phyloP scores from a whole-genome alignment of 30 jellyfish, hydroid and myxozoan genomes.

The Aurelia sp. region DNA sequence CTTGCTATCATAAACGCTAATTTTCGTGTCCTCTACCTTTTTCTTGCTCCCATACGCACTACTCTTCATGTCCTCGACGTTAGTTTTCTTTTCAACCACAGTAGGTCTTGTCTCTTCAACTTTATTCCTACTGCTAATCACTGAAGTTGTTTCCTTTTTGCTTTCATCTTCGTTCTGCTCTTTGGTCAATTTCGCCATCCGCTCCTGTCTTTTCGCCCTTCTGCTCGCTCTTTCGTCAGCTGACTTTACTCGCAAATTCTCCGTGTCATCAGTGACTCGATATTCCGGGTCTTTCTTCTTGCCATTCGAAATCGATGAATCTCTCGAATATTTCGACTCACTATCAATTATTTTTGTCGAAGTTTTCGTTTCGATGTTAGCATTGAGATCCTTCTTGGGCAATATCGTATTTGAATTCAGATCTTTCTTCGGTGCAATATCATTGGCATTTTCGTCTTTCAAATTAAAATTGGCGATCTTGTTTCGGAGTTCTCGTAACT shows the following conservation, averaged over 20 bases:
- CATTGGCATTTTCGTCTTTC: constrained; percentile 60
- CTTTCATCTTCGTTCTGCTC: constrained; percentile 50
- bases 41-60: too few relatives aligned
- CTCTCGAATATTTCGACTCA: constrained; percentile 1
- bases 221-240: constrained; percentile 73
- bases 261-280: constrained; percentile 53
- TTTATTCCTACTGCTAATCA: not conserved
- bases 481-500: constrained; percentile 66
- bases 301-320: not conserved
- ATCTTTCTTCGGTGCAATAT: constrained; percentile 24
- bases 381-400: constrained; percentile 15
- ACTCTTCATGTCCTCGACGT: too few relatives aligned
- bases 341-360: constrained; percentile 16
- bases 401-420: constrained; percentile 7
- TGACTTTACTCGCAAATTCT: constrained; percentile 32
- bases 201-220: constrained; percentile 72
- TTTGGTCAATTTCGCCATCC: constrained; percentile 65
- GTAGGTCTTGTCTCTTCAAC: too few relatives aligned
- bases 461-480: constrained; percentile 13
- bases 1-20: too few relatives aligned
- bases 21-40: too few relatives aligned
- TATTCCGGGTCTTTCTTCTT: constrained; percentile 45
- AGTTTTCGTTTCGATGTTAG: not conserved
- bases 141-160: not conserved
- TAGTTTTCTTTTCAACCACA: too few relatives aligned